Conservation (phyloP, 2,797 vertebrate species). For the Erethizon dorsatum region DNA sequence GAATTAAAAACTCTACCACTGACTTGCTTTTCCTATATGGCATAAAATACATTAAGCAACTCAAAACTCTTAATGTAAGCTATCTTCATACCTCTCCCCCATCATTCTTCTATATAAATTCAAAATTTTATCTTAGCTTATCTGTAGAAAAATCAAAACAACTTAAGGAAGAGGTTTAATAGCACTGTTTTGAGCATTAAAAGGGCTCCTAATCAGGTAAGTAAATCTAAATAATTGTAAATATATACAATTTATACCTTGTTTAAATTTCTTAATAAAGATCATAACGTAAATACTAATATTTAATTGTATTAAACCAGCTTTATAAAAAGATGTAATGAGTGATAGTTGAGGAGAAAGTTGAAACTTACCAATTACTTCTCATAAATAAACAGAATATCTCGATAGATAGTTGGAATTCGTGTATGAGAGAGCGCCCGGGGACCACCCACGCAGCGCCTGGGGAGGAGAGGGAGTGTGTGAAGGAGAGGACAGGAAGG, state of each 20-base stretch:
- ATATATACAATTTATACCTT: neutral
- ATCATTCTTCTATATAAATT: neutral
- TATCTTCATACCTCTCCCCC: fast-evolving
- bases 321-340: neutral
- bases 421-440: too few species aligned
- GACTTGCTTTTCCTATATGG: neutral
- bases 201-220: neutral
- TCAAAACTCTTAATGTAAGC: neutral
- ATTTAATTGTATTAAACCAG: neutral
- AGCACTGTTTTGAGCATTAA: neutral
- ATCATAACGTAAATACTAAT: neutral
- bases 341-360: neutral
- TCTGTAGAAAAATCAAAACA: neutral
- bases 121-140: neutral
- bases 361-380: neutral
- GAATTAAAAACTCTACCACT: neutral
- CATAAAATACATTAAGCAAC: neutral
- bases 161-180: neutral
- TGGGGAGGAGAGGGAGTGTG: neutral
- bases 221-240: neutral
- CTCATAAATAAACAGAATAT: neutral
- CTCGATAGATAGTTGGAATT: neutral
- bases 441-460: neutral
- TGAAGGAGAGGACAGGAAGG: neutral
- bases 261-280: neutral